A percentile compares a stretch with the other conserved stretches of the same genome.
Evolutionary conservation across 1,140 invertebrate species (phyloP).

Genomic region (Drosophila ohnishii): DNA sequence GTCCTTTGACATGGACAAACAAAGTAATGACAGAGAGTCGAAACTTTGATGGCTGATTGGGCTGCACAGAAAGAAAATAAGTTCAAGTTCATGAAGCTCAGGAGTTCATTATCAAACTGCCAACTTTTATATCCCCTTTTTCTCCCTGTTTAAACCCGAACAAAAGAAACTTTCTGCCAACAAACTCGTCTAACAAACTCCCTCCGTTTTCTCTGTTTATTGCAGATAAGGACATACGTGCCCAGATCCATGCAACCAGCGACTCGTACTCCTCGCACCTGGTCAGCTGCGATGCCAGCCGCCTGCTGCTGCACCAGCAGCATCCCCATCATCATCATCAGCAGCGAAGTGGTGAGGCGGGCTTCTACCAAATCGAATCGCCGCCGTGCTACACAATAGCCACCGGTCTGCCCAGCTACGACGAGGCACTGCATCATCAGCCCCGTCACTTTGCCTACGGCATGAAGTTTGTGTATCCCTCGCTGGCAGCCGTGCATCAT

Average conservation of each 20-base stretch:
- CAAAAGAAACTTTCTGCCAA: constrained; percentile 21
- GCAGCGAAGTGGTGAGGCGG: constrained; percentile 52
- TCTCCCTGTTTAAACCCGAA: neutral
- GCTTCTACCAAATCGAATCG: constrained; percentile 83
- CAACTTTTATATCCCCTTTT: neutral
- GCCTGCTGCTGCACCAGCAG: constrained; percentile 54
- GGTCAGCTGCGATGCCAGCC: constrained; percentile 70
- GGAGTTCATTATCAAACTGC: neutral
- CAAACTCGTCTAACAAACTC: constrained; percentile 45
- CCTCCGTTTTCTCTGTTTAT: constrained; percentile 19
- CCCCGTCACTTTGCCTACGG: constrained; percentile 79
- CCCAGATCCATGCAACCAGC: constrained; percentile 66
- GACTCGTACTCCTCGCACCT: constrained; percentile 72
- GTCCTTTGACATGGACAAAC: constrained; percentile 51
- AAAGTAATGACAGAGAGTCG: constrained; percentile 42
- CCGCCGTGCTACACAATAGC: constrained; percentile 86
- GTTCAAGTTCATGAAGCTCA: neutral
- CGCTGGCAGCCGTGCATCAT: constrained; percentile 80
- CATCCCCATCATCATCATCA: constrained; percentile 13
- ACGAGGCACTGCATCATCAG: constrained; percentile 84
- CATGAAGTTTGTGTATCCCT: constrained; percentile 81
- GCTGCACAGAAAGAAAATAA: constrained; percentile 11
- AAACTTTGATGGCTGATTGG: constrained; percentile 45
- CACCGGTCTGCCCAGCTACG: constrained; percentile 86
- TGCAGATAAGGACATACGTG: constrained; percentile 82